phyloP scores from a whole-genome alignment of 2,888 invertebrate genomes.

The Diaprepes abbreviatus region DNA sequence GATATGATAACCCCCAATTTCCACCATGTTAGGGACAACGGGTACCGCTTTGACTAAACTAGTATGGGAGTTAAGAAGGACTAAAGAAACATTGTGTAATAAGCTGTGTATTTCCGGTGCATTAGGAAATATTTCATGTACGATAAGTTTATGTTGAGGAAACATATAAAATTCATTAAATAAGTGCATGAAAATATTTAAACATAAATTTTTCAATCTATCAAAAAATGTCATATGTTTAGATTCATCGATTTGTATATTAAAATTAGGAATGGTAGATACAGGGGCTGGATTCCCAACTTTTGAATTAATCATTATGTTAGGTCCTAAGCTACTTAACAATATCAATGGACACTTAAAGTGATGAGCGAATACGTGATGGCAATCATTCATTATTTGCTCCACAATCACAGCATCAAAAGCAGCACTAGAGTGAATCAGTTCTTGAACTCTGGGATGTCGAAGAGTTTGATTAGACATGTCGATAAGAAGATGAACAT shows the following conservation, averaged over 20 bases:
- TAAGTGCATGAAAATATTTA: conserved; percentile 47
- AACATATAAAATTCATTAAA: conserved; percentile 48
- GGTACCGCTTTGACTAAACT: conserved; percentile 69
- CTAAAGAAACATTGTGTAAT: conserved; percentile 57
- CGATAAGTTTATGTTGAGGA: conserved; percentile 53
- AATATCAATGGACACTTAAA: conserved; percentile 64
- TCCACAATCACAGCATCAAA: no score
- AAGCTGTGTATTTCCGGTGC: conserved; percentile 54
- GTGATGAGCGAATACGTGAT: no score
- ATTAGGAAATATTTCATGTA: conserved; percentile 53
- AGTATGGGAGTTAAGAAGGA: no score
- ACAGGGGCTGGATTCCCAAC: conserved; percentile 67
- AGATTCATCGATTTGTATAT: conserved; percentile 63
- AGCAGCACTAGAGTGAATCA: no score
- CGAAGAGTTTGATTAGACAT: conserved; percentile 16
- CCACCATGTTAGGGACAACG: conserved; percentile 70
- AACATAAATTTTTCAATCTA: conserved; percentile 71
- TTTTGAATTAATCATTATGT: conserved; percentile 67
- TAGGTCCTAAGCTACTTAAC: conserved; percentile 67
- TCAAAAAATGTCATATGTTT: conserved; percentile 70
- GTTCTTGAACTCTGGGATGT: no score
- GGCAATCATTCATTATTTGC: no score
- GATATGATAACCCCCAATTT: no score
- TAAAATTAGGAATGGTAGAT: conserved; percentile 69
- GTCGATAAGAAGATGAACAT: background rate